Percentiles rank a stretch among this genome's conserved stretches.
Conservation (phyloP, 1,140 invertebrate species). For the Ganaspis sp. region DNA sequence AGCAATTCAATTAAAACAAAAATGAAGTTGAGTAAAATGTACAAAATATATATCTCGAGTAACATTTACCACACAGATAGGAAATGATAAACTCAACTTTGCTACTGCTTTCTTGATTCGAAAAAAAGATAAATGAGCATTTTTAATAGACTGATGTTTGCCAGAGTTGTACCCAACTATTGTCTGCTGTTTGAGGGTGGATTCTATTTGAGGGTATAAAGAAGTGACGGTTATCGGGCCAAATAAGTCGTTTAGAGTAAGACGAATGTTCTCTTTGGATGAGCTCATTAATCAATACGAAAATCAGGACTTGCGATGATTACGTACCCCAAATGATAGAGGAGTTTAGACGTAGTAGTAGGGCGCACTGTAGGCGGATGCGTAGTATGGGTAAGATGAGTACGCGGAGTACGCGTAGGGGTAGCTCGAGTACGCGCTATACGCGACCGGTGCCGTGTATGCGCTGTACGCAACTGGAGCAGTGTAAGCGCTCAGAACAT, state of each 20-base stretch:
- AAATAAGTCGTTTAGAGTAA: too few species aligned
- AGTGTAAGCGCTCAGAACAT: constrained; percentile 62
- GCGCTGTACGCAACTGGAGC: constrained; percentile 62
- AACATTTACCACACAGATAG: too few species aligned
- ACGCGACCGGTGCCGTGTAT: constrained; percentile 58
- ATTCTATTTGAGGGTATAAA: neutral
- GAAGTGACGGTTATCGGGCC: neutral
- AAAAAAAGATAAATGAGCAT: neutral
- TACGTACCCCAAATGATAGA: neutral
- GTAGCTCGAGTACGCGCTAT: constrained; percentile 58
- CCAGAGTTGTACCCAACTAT: neutral
- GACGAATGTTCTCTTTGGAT: neutral
- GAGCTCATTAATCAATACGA: constrained; percentile 1
- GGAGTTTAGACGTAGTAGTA: constrained; percentile 57
- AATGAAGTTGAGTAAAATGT: too few species aligned
- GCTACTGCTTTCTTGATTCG: neutral
- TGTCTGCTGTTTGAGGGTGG: neutral
- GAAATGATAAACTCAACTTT: neutral
- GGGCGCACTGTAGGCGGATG: constrained; percentile 57
- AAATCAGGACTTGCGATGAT: neutral
- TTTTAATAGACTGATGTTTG: neutral
- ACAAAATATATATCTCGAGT: too few species aligned
- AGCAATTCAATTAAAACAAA: too few species aligned
- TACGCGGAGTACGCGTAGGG: constrained; percentile 63
- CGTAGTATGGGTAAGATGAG: constrained; percentile 65